phyloP scores from a whole-genome alignment of 1,140 invertebrate genomes.

The Euborellia annulipes region DNA sequence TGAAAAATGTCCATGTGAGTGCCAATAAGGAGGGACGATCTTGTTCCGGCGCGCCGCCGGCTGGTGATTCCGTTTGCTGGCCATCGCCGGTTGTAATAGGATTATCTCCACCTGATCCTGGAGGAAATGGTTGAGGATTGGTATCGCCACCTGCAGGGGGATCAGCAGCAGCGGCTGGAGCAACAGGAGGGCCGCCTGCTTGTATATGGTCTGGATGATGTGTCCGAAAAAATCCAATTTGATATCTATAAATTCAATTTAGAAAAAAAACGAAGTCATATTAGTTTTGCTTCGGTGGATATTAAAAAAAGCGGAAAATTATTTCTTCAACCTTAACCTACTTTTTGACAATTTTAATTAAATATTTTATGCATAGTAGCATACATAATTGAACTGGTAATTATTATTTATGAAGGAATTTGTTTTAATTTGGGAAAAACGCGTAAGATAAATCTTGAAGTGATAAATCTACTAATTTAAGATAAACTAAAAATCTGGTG shows the following conservation, averaged over 20 bases:
- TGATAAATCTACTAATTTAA: too few relatives aligned
- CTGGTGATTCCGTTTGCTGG: constrained; percentile 23
- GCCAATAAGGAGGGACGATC: constrained; percentile 41
- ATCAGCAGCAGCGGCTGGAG: too few relatives aligned
- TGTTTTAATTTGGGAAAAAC: too few relatives aligned
- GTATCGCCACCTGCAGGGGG: constrained; percentile 29
- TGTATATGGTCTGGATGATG: constrained; percentile 27
- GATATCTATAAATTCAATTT: constrained; percentile 42
- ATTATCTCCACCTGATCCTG: constrained; percentile 15
- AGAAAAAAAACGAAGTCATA: constrained; percentile 9
- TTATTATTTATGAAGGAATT: too few relatives aligned
- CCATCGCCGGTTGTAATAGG: constrained; percentile 11
- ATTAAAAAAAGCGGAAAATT: too few relatives aligned
- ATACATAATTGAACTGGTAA: too few relatives aligned
- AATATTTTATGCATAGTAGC: too few relatives aligned
- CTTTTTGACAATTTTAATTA: too few relatives aligned
- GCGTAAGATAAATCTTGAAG: too few relatives aligned
- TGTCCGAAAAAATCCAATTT: constrained; percentile 47
- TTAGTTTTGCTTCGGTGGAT: not conserved
- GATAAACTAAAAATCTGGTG: too few relatives aligned
- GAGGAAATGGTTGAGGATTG: constrained; percentile 17
- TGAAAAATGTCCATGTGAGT: constrained; percentile 57
- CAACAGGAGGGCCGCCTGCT: too few relatives aligned
- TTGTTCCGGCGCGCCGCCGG: constrained; percentile 23
- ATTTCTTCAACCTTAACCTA: too few relatives aligned